Evolutionary conservation across 1,140 invertebrate genomes (phyloP).

Genomic region (Mycetomoellerius zeteki): DNA sequence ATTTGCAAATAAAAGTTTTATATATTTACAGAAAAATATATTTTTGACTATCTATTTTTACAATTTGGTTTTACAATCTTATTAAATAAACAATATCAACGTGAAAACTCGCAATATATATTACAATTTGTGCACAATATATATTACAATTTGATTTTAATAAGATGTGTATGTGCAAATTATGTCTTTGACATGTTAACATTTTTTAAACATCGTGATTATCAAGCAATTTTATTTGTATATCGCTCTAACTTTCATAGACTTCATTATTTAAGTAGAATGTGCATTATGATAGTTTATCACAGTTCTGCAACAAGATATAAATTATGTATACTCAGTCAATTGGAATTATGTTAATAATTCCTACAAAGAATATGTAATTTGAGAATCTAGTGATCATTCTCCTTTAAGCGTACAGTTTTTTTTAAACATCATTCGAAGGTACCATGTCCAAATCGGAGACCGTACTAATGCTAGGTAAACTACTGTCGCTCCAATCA

Average conservation of each 20-base stretch:
- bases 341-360: not conserved
- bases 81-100: conserved; percentile 33
- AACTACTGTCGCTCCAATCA: conserved; percentile 79
- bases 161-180: not conserved
- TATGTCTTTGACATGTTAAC: not conserved
- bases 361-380: not conserved
- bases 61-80: conserved; percentile 32
- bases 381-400: not conserved
- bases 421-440: conserved; percentile 40
- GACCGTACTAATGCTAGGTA: conserved; percentile 74
- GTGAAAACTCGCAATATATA: not conserved
- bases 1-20: conserved; percentile 70
- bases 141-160: conserved; percentile 16
- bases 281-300: conserved; percentile 7
- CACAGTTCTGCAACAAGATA: conserved; percentile 8
- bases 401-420: not conserved
- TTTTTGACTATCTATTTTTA: conserved; percentile 56
- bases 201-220: not conserved
- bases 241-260: not conserved
- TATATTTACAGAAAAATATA: conserved; percentile 69
- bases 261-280: not conserved
- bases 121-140: not conserved
- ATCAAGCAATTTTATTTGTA: not conserved
- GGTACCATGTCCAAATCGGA: conserved; percentile 64
- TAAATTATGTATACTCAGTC: conserved; percentile 10